A percentile compares a stretch with the other conserved stretches of the same genome.
phyloP scores from a whole-genome alignment of 2,113 vertebrate genomes.

The Thomomys bottae region DNA sequence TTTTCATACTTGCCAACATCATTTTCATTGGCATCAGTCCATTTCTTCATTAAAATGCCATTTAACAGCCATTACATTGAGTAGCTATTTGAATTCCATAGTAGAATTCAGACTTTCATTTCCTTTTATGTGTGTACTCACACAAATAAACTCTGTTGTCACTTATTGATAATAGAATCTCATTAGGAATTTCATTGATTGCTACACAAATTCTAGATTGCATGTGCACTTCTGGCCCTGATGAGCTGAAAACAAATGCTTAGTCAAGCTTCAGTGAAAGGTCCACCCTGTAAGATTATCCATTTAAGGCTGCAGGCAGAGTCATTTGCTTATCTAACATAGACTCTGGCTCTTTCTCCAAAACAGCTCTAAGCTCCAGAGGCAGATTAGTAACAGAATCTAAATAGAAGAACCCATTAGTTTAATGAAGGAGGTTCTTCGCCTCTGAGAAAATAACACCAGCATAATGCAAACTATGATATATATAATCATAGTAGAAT shows the following conservation, averaged over 20 bases:
- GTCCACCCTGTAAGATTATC: neutral
- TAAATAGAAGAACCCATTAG: neutral
- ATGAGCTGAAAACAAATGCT: neutral
- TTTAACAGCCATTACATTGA: constrained; percentile 38
- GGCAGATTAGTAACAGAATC: neutral
- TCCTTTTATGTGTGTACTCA: constrained; percentile 17
- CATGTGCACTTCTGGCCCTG: neutral
- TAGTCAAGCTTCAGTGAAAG: neutral
- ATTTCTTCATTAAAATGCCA: constrained; percentile 45
- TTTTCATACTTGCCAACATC: constrained; percentile 18
- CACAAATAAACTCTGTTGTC: constrained; percentile 49
- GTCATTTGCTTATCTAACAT: neutral
- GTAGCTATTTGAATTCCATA: constrained; percentile 51
- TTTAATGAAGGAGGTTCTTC: neutral
- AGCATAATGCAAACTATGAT: neutral
- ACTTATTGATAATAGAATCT: constrained; percentile 38
- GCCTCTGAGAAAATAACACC: neutral
- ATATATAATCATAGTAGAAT: neutral
- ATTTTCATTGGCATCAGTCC: constrained; percentile 41
- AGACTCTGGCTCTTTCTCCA: neutral
- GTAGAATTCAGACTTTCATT: constrained; percentile 37
- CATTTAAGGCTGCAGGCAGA: neutral
- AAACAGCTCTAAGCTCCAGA: constrained; percentile 22
- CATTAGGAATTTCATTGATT: constrained; percentile 16
- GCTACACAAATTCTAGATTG: neutral